These are phyloP conservation scores for Characodon lateralis DNA, from an alignment of 2,797 vertebrate genomes.

Conservation along the genomic window DNA sequence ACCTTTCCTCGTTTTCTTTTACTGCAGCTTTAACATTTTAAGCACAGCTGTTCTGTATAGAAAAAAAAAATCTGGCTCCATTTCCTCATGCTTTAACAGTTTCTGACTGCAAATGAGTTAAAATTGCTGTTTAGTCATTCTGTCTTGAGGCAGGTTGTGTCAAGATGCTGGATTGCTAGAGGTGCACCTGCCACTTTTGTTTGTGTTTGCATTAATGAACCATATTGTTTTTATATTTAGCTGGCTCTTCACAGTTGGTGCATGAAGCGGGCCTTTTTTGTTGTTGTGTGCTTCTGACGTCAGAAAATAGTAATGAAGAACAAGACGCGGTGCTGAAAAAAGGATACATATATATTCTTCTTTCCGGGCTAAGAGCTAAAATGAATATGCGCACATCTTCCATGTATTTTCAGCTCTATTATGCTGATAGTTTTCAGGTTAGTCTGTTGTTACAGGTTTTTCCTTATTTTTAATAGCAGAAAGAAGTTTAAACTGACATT, in stretches of 20 bases:
- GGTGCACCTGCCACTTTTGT: conserved; percentile 29
- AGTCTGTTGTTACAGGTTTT: conserved; percentile 6
- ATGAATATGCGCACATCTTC: conserved; percentile 15
- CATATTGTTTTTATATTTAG: conserved; percentile 42
- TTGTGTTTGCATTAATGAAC: conserved; percentile 21
- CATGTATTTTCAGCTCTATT: neutral
- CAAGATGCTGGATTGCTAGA: conserved; percentile 15
- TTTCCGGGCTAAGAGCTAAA: conserved; percentile 42
- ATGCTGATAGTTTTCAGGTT: conserved; percentile 20
- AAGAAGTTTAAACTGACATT: conserved; percentile 11
- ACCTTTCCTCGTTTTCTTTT: conserved; percentile 8
- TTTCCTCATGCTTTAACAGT: conserved; percentile 8
- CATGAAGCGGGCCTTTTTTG: conserved; percentile 11
- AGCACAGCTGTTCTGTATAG: neutral
- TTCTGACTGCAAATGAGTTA: conserved; percentile 44
- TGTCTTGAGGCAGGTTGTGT: conserved; percentile 15
- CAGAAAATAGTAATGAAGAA: conserved; percentile 13
- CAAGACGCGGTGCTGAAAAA: conserved; percentile 10
- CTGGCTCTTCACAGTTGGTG: conserved; percentile 8
- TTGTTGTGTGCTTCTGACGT: conserved; percentile 8
- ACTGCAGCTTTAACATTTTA: neutral
- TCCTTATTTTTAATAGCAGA: conserved; percentile 17
- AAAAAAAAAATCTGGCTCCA: neutral
- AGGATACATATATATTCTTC: conserved; percentile 4
- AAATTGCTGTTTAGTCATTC: conserved; percentile 21